phyloP scores from a whole-genome alignment of 23 tunicate genomes.

The Styela plicata region DNA sequence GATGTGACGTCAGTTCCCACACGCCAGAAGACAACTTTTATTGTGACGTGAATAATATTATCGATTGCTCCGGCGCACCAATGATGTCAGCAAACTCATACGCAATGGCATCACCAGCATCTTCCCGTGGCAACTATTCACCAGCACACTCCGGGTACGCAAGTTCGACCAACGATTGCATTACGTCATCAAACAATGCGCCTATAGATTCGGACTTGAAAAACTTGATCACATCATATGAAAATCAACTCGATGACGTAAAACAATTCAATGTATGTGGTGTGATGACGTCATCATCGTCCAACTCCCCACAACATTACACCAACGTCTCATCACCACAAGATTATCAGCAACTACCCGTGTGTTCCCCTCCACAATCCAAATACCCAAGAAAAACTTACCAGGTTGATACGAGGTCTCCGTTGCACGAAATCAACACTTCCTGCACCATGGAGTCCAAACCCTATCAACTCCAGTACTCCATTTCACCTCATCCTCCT shows the following conservation, averaged over 20 bases:
- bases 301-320: constrained; percentile 7
- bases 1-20: constrained; percentile 13
- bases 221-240: constrained; percentile 28
- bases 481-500: constrained; percentile 77
- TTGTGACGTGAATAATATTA: constrained; percentile 20
- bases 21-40: constrained; percentile 28
- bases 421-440: constrained; percentile 13
- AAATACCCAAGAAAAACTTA: constrained; percentile 13
- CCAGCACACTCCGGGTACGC: constrained; percentile 42
- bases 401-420: constrained; percentile 18
- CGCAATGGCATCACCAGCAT: constrained; percentile 15
- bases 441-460: constrained; percentile 37
- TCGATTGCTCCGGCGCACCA: constrained; percentile 2
- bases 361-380: constrained; percentile 12
- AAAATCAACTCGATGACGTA: constrained; percentile 19
- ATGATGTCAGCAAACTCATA: not conserved
- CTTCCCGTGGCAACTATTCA: constrained; percentile 19
- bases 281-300: constrained; percentile 11
- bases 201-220: constrained; percentile 45
- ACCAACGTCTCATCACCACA: not conserved
- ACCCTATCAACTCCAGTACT: constrained; percentile 89
- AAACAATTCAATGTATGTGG: constrained; percentile 7
- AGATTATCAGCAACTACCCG: not conserved
- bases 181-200: constrained; percentile 16
- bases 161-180: constrained; percentile 26